Evolutionary conservation across 2,888 invertebrate genomes (phyloP), one percentile per base, ranked within the genome.

Genomic region (Rotaria socialis): DNA sequence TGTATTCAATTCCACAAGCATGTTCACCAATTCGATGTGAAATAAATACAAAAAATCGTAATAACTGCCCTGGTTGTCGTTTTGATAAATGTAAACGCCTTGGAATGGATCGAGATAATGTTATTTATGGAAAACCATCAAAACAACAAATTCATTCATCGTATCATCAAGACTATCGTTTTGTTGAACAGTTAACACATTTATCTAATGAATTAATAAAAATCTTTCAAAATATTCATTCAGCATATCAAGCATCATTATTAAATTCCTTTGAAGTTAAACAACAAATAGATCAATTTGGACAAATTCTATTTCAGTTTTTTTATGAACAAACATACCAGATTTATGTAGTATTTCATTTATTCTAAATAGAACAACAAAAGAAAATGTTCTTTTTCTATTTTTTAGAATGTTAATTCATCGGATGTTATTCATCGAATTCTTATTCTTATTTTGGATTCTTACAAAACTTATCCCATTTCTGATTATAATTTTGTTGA

Each of bases 51-150:
- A 35, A 52, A 27, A 84, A 84, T 55, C 52, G 84, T 41, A 84
- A 84, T 41, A 55, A 84, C 55, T 84, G 84, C 19, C 84, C 84
- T 2, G n/a, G 55, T 55, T 84, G 84, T 41, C 52, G 84, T 47
- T 84, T 52, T 41, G 84, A 52, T 56, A 84, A 84, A 84, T 84
- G 84, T 41, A 84, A 84, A 84, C 80, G 80, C 47, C 47, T 80
- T 47, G 80, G 80, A 8, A 80, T 80, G 80, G 80, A 43, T n/a
- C 24, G 80, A n/a, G 80, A 80, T n/a, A 80, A 80, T 80, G 80
- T 80, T 47, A n/a, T 80, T 14, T 80, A 80, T 47, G 80, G 80
- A 10, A 80, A 80, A 80, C 80, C 80, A 80, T 80, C 80, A 11
- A 80, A 80, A 47, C 80, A 80, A 47, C 19, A 67, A 11, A 27